These are phyloP conservation scores for Papilio dardanus DNA, from an alignment of 1,140 invertebrate genomes.

Conservation along the genomic window DNA sequence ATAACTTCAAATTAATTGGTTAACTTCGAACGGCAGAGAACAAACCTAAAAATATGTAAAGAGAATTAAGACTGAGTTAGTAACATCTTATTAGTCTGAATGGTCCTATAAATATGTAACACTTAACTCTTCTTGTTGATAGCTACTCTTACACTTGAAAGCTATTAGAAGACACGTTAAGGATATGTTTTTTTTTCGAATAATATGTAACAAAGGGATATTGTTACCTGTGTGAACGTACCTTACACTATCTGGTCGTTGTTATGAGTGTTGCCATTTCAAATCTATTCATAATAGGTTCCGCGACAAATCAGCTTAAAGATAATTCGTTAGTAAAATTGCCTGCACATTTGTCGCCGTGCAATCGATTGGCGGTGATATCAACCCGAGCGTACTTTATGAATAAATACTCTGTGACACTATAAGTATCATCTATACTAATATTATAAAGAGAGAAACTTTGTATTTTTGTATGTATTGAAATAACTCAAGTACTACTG, in stretches of 20 bases:
- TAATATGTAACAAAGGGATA: neutral
- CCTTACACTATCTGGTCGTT: conserved; percentile 29
- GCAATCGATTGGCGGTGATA: conserved; percentile 42
- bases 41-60: neutral
- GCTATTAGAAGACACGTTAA: neutral
- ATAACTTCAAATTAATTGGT: neutral
- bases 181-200: neutral
- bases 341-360: conserved; percentile 44
- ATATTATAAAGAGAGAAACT: too few relatives aligned
- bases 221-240: neutral
- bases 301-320: conserved; percentile 75
- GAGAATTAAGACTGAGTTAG: neutral
- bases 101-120: neutral
- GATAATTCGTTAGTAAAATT: conserved; percentile 70
- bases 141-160: neutral
- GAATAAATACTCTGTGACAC: neutral
- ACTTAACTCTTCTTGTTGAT: neutral
- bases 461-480: too few relatives aligned
- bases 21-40: neutral
- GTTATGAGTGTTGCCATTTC: conserved; percentile 56
- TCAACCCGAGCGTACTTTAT: neutral
- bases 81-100: neutral
- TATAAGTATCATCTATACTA: too few relatives aligned
- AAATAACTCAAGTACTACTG: too few relatives aligned
- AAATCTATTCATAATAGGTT: conserved; percentile 58